phyloP scores from a whole-genome alignment of 2,888 invertebrate genomes.

The Harpagoxenus sublaevis region DNA sequence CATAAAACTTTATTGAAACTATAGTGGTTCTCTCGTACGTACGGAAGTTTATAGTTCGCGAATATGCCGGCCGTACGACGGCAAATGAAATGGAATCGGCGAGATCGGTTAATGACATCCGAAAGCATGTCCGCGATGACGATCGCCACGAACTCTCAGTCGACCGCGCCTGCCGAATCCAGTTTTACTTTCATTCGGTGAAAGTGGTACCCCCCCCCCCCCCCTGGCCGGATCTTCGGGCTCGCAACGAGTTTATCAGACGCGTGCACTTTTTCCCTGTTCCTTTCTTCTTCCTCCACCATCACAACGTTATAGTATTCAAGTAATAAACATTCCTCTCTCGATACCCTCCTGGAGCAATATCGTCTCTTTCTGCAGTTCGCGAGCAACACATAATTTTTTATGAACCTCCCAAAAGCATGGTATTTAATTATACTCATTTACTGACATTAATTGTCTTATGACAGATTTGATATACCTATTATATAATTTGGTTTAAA shows the following conservation, averaged over 20 bases:
- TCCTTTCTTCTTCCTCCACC: conserved; percentile 8
- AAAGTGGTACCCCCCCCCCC: conserved; percentile 73
- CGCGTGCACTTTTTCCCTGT: conserved; percentile 61
- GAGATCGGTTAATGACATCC: conserved; percentile 72
- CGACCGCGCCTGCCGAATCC: conserved; percentile 68
- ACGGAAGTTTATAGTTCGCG: conserved; percentile 54
- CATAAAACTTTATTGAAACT: conserved; percentile 70
- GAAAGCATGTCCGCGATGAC: conserved; percentile 58
- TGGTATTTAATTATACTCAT: background rate
- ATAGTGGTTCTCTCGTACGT: conserved; percentile 9
- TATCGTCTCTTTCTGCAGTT: background rate
- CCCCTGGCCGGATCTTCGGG: conserved; percentile 53
- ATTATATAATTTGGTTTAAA: background rate
- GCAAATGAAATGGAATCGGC: conserved; percentile 63
- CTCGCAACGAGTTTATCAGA: conserved; percentile 67
- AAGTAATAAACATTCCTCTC: conserved; percentile 40
- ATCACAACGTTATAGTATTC: conserved; percentile 9
- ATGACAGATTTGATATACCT: background rate
- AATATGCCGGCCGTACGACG: conserved; percentile 43
- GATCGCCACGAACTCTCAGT: conserved; percentile 9
- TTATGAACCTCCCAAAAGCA: background rate
- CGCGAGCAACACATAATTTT: conserved; percentile 1
- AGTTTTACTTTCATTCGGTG: conserved; percentile 78
- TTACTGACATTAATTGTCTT: background rate
- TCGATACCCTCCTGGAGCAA: background rate